Base-by-base conservation (phyloP, 2,797 vertebrate species). In the Sphaeramia orbicularis region DNA sequence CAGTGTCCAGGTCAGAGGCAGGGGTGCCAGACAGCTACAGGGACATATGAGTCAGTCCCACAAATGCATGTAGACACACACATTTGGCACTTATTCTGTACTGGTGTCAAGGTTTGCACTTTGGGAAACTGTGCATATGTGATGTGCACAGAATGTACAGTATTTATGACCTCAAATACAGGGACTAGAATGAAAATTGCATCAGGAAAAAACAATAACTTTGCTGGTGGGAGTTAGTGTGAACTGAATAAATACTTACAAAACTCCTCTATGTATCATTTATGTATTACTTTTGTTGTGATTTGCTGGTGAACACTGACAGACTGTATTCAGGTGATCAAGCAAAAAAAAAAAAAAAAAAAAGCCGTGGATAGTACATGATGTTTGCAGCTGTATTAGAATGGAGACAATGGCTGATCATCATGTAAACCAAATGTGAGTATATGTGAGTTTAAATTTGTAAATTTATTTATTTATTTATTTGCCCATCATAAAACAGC, bases 1-100 rank as follows among this genome's bases (percentile, higher is more conserved):
- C 50, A 54, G 19, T 54, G 81, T 66, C 77, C 66, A 74, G 81
- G 88, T 84, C 84, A 83, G 55, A 83, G 74, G 71, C 49, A 84
- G 72, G 74, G 78, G 80, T 86, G 83, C 82, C 81, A 91, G 86
- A 89, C 81, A 45, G 74, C 77, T 78, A 78, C 65, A 83, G 75
- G 63, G 85, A 85, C 80, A 80, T 54, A 79, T 55, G 0, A 86
- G 72, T 75, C 74, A 59, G 62, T 56, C 70, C 52, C 37, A 42
- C 50, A 48, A 49, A 58, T 16, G 32, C 58, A 57, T 4, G 10
- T 4, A 52, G 18, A 58, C 51, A 54, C 49, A 12, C 60, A 47
- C 45, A 61, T 21, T 62, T 74, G 71, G 56, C 65, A 54, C 60
- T 48, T 49, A 55, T 40, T 56, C 15, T 49, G n/a, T 11, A 35